A percentile compares a stretch with the other conserved stretches of the same genome.
These are phyloP conservation scores for Aphelenchoides avenae DNA, from an alignment of 1,140 invertebrate genomes.

Conservation along the genomic window DNA sequence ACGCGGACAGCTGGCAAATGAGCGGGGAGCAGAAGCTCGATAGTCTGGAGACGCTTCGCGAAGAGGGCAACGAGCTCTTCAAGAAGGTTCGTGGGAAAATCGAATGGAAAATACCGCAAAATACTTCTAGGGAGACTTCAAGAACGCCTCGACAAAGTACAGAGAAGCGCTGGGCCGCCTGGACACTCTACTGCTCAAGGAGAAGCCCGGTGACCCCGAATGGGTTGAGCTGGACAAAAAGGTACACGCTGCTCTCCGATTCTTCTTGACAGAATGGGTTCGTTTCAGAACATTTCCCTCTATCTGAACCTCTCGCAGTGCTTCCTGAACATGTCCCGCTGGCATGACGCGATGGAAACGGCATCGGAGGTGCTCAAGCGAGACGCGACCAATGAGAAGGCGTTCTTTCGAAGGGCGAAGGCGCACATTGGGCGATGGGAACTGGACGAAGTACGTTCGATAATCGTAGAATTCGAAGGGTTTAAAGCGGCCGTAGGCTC, in stretches of 20 bases:
- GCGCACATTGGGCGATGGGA: constrained; percentile 63
- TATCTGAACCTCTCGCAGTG: constrained; percentile 64
- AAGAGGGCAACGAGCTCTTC: constrained; percentile 62
- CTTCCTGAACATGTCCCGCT: constrained; percentile 61
- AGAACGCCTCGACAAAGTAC: constrained; percentile 61
- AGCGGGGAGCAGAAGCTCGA: constrained; percentile 61
- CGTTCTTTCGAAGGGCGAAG: constrained; percentile 62
- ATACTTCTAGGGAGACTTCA: constrained; percentile 40
- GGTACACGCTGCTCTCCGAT: constrained; percentile 18
- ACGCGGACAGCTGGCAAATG: constrained; percentile 63
- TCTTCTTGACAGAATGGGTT: background rate
- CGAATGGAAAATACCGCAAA: no score
- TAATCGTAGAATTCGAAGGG: constrained; percentile 36
- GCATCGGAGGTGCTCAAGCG: constrained; percentile 50
- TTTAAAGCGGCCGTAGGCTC: no score
- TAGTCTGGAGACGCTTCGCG: constrained; percentile 58
- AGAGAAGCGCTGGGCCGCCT: constrained; percentile 61
- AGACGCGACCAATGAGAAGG: constrained; percentile 62
- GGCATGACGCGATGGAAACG: constrained; percentile 62
- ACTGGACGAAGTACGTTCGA: constrained; percentile 60
- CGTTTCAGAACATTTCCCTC: constrained; percentile 61
- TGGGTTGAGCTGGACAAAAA: constrained; percentile 61
- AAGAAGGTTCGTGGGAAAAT: constrained; percentile 42
- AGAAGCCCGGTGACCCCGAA: constrained; percentile 63
- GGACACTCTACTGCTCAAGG: constrained; percentile 63